Base-by-base conservation (phyloP, 2,888 invertebrate species). In the Hyalella azteca region DNA sequence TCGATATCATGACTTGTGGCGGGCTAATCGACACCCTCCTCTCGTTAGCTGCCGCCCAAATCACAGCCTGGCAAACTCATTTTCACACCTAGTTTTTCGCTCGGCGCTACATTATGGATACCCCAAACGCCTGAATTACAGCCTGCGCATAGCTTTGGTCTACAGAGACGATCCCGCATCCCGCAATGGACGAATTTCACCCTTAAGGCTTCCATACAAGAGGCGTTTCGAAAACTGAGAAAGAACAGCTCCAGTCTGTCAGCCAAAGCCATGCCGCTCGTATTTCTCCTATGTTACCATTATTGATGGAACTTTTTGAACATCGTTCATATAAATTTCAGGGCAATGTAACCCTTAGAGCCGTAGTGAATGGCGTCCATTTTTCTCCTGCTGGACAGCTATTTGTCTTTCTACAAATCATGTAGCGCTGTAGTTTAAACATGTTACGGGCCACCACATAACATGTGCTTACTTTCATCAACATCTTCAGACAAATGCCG, bases 21-120 rank as follows among this genome's bases (percentile, higher is more conserved):
- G 19, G 66, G 39, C 66, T 66, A 66, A 66, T 66, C 66, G 66
- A 66, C 66, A 66, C 66, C 66, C 22, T 66, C 66, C 66, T 66
- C 66, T 66, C 66, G 66, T 66, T 66, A 66, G 66, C 66, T 66
- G 66, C 66, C 36, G 66, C 66, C 66, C 66, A 66, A 66, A 66
- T 66, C 66, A 66, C 66, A 66, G 39, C 36, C 66, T 66, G 36
- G 66, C 66, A 66, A 66, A 66, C 66, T 66, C 66, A 66, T 66
- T 66, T 66, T 66, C 66, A 66, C 66, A 66, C 66, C 66, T 66
- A 66, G 66, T 66, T 66, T 36, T 66, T 36, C 36, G 19, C 19
- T 36, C 66, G 66, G 36, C 66, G 66, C 66, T 66, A 66, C 66
- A 66, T 66, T 66, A 66, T 66, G 66, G 66, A 66, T 36, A 66